Percentiles rank a stretch among this genome's conserved stretches.
Evolutionary conservation across 2,113 vertebrate species (phyloP).

Genomic region (Etheostoma spectabile): DNA sequence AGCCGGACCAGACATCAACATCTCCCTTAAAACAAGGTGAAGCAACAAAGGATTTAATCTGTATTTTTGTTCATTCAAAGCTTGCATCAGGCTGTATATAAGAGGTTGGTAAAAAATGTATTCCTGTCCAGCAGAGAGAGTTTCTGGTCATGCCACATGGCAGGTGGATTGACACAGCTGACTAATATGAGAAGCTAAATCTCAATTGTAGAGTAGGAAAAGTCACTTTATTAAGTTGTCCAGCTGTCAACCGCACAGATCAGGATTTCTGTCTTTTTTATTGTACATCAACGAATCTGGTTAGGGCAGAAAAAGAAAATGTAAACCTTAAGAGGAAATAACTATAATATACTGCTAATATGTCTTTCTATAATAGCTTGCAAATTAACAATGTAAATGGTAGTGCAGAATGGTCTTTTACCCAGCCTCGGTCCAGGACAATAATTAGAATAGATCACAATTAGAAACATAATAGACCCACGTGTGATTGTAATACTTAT

Average conservation of each 20-base stretch:
- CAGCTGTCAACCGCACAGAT: conserved; percentile 14
- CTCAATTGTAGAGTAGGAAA: background rate
- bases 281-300: background rate
- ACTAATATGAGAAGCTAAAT: conserved; percentile 34
- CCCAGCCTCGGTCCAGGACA: conserved; percentile 29
- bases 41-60: conserved; percentile 35
- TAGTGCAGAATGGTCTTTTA: conserved; percentile 17
- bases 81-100: conserved; percentile 14
- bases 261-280: background rate
- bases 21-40: conserved; percentile 15
- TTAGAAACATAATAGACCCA: conserved; percentile 58
- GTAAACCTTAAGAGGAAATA: conserved; percentile 10
- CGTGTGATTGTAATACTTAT: conserved; percentile 71
- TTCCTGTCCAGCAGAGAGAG: conserved; percentile 2
- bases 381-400: conserved; percentile 24
- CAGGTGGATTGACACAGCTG: conserved; percentile 42
- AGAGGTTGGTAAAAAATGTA: conserved; percentile 13
- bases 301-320: conserved; percentile 1
- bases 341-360: background rate
- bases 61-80: conserved; percentile 21
- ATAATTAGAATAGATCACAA: conserved; percentile 62
- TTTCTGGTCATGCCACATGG: conserved; percentile 20
- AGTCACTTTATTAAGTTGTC: conserved; percentile 2
- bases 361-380: background rate
- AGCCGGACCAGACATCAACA: conserved; percentile 35